phyloP scores from a whole-genome alignment of 1,140 invertebrate genomes.

The Centruroides sculpturatus region DNA sequence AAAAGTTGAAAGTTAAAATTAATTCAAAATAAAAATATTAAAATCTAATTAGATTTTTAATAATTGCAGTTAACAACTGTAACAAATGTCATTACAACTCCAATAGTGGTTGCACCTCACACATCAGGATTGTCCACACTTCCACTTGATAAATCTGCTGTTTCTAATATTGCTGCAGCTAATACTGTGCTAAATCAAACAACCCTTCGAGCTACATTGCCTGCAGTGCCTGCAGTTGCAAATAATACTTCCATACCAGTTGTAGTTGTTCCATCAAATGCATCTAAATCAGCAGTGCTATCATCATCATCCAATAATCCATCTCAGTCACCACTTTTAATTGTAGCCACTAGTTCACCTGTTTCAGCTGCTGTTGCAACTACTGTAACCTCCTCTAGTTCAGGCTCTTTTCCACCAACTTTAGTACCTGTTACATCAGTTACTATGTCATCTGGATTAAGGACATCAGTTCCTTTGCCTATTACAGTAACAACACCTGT shows the following conservation, averaged over 20 bases:
- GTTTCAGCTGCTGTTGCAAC: too few species aligned
- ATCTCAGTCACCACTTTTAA: too few species aligned
- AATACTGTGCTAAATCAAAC: neutral
- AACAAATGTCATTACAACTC: conserved; percentile 8
- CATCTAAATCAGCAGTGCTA: too few species aligned
- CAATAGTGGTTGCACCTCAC: conserved; percentile 6
- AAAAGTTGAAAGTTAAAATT: too few species aligned
- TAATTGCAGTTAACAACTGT: conserved; percentile 3
- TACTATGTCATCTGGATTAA: too few species aligned
- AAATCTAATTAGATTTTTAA: neutral
- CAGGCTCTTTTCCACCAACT: too few species aligned
- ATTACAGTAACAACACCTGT: conserved; percentile 8
- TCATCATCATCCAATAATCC: too few species aligned
- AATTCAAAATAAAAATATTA: too few species aligned
- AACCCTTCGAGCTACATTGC: conserved; percentile 1
- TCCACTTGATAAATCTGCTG: conserved; percentile 6
- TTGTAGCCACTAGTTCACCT: too few species aligned
- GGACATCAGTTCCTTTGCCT: conserved; percentile 2
- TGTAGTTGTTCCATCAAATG: neutral
- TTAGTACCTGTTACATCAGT: too few species aligned
- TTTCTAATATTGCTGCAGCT: neutral
- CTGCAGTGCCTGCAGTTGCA: neutral
- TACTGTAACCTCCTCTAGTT: too few species aligned
- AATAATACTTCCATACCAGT: conserved; percentile 8
- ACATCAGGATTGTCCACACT: conserved; percentile 6